These are phyloP conservation scores for Athetis lepigone DNA, from an alignment of 2,888 invertebrate genomes.

Conservation along the genomic window DNA sequence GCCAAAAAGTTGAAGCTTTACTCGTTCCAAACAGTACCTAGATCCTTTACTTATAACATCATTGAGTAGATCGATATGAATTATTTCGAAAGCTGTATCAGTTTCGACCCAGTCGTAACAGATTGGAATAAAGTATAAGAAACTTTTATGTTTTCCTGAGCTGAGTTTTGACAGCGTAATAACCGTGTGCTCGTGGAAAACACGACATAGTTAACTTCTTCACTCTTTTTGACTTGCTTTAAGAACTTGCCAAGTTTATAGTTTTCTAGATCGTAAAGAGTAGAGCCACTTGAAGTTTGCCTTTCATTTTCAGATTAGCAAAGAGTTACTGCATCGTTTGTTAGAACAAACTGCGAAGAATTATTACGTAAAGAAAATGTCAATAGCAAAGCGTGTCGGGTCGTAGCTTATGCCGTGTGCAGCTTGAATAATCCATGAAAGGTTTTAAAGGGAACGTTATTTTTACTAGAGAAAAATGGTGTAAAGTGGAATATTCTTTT, in stretches of 20 bases:
- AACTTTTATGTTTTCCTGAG: constrained; percentile 3
- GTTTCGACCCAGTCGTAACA: background rate
- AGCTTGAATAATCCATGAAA: background rate
- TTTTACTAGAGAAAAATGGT: no score
- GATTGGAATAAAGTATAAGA: background rate
- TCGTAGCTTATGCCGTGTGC: background rate
- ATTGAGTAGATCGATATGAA: background rate
- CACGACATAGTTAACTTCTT: constrained; percentile 17
- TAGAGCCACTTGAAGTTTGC: constrained; percentile 40
- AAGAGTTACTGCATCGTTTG: constrained; percentile 25
- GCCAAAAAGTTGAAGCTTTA: no score
- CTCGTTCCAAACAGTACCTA: no score
- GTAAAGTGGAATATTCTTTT: no score
- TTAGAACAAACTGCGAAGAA: constrained; percentile 10
- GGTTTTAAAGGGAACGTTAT: no score
- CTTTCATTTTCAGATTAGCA: constrained; percentile 46
- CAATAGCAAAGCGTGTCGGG: background rate
- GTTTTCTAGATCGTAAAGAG: constrained; percentile 39
- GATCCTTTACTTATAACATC: no score
- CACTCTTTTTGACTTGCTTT: background rate
- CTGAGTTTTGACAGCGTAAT: background rate
- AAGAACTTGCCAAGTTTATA: constrained; percentile 28
- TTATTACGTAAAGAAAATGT: constrained; percentile 3
- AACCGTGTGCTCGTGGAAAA: constrained; percentile 6
- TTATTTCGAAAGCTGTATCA: background rate